A percentile compares a stretch with the other conserved stretches of the same genome.
These are phyloP conservation scores for Hemithea aestivaria DNA, from an alignment of 2,888 invertebrate genomes.

Conservation along the genomic window DNA sequence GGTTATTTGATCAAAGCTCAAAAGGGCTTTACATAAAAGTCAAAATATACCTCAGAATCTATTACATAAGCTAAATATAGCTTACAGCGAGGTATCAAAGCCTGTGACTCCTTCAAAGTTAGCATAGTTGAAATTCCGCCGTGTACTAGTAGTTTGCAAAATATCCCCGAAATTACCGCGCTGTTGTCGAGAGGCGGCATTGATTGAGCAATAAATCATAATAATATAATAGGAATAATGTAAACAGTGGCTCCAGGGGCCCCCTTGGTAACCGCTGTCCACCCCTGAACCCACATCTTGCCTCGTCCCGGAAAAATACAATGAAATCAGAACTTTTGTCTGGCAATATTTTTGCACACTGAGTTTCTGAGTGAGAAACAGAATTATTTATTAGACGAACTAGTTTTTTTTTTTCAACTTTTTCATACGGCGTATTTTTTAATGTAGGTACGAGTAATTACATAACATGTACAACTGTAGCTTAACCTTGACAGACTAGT, in stretches of 20 bases:
- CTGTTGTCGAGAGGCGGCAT: constrained; percentile 45
- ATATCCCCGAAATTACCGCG: constrained; percentile 60
- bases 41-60: background rate
- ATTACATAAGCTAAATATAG: constrained; percentile 3
- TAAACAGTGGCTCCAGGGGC: constrained; percentile 58
- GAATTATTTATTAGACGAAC: too few species aligned
- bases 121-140: constrained; percentile 66
- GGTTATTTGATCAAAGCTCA: too few species aligned
- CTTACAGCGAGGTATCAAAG: constrained; percentile 52
- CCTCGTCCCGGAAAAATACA: constrained; percentile 41
- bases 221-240: constrained; percentile 70
- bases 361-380: too few species aligned
- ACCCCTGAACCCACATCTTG: constrained; percentile 30
- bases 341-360: constrained; percentile 5
- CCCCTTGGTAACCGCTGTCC: constrained; percentile 27
- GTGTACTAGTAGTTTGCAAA: constrained; percentile 43
- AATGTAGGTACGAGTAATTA: too few species aligned
- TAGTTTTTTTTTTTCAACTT: too few species aligned
- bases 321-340: constrained; percentile 31
- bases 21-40: too few species aligned
- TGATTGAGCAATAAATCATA: constrained; percentile 75
- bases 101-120: constrained; percentile 55
- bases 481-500: too few species aligned
- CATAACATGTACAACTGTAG: too few species aligned
- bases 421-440: too few species aligned